phyloP scores from a whole-genome alignment of 1,140 invertebrate genomes.

The Papilio aristodemus region DNA sequence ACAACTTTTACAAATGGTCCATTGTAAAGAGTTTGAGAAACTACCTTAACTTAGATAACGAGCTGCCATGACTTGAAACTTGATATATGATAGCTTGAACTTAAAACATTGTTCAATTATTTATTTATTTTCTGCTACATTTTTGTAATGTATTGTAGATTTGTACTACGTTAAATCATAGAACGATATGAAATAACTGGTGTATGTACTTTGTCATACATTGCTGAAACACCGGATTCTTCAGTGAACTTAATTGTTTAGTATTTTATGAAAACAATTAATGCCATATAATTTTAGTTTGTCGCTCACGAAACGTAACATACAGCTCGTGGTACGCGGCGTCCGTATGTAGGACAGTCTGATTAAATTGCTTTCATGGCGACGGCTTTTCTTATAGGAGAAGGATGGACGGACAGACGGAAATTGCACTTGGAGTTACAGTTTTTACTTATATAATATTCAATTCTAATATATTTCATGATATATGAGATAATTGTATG shows the following conservation, averaged over 20 bases:
- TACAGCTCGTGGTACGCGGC: not conserved
- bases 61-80: not conserved
- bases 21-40: not conserved
- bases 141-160: not conserved
- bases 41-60: not conserved
- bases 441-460: not conserved
- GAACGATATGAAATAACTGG: too few relatives aligned
- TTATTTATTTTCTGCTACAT: not conserved
- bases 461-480: not conserved
- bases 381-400: constrained; percentile 8
- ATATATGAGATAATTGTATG: not conserved
- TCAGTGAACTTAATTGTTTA: too few relatives aligned
- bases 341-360: not conserved
- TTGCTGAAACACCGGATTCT: too few relatives aligned
- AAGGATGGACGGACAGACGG: constrained; percentile 10
- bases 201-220: too few relatives aligned
- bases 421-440: constrained; percentile 12
- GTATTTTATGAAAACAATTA: too few relatives aligned
- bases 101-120: not conserved
- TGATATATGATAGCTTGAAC: too few relatives aligned
- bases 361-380: constrained; percentile 11
- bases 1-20: not conserved
- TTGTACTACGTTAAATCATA: not conserved
- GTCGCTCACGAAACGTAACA: not conserved
- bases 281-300: too few relatives aligned